phyloP scores from a whole-genome alignment of 2,888 invertebrate genomes.

The Heliconius charithonia region DNA sequence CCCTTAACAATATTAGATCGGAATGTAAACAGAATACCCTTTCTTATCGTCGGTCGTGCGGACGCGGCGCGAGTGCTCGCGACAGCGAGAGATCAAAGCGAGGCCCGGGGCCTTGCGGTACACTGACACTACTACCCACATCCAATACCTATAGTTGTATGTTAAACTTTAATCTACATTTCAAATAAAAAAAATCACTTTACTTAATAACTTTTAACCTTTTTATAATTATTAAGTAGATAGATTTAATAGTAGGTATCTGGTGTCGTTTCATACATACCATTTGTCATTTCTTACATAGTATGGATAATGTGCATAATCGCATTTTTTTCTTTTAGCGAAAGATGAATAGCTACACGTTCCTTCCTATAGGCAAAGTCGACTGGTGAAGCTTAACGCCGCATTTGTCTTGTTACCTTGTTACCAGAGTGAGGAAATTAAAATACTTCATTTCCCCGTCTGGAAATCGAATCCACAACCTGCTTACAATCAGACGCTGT shows the following conservation, averaged over 20 bases:
- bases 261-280: too few species aligned
- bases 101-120: constrained; percentile 26
- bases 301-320: too few species aligned
- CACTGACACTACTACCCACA: background rate
- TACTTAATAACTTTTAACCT: background rate
- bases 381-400: too few species aligned
- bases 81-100: constrained; percentile 42
- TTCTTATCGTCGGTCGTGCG: constrained; percentile 27
- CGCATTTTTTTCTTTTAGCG: too few species aligned
- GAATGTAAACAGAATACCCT: constrained; percentile 42
- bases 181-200: constrained; percentile 4
- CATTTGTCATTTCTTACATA: too few species aligned
- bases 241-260: background rate
- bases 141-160: background rate
- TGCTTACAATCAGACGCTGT: too few species aligned
- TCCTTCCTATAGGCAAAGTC: too few species aligned
- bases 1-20: constrained; percentile 42
- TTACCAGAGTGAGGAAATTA: too few species aligned
- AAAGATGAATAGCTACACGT: too few species aligned
- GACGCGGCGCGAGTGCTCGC: constrained; percentile 35
- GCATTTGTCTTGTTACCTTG: too few species aligned
- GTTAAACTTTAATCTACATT: background rate
- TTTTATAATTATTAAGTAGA: background rate
- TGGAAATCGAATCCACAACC: too few species aligned
- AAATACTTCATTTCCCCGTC: too few species aligned